Conservation (phyloP, 2,113 vertebrate genomes). For the Eidolon helvum region DNA sequence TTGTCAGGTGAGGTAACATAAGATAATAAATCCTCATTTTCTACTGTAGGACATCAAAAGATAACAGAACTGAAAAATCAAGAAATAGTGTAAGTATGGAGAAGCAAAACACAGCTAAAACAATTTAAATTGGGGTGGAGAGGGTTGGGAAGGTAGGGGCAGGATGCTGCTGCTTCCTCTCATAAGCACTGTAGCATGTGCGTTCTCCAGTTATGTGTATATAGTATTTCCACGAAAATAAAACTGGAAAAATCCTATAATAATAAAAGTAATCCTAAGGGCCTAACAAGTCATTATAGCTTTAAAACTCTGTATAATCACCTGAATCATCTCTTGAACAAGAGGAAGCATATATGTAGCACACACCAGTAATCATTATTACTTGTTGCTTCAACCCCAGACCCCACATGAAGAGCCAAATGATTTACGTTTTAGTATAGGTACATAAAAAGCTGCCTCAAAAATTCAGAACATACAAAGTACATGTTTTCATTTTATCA, state of each 20-base stretch:
- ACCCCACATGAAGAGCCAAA: neutral
- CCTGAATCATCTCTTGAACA: neutral
- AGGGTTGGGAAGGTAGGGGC: neutral
- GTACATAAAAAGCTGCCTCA: neutral
- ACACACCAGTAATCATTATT: neutral
- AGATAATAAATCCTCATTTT: neutral
- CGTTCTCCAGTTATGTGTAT: neutral
- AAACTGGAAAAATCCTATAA: neutral
- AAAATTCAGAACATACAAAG: neutral
- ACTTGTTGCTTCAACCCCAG: neutral
- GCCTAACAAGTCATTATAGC: neutral
- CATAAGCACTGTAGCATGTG: neutral
- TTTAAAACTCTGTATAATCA: neutral
- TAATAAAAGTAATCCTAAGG: neutral
- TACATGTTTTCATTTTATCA: slow-evolving; percentile 4
- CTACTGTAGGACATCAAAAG: neutral
- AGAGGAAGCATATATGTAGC: neutral
- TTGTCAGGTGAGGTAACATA: neutral
- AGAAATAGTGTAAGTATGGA: neutral
- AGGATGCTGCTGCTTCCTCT: neutral
- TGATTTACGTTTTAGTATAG: neutral
- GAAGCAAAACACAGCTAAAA: neutral
- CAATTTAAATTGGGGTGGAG: neutral
- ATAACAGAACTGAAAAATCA: slow-evolving; percentile 17
- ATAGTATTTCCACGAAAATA: slow-evolving; percentile 26